Evolutionary conservation across 1,140 invertebrate species (phyloP).

Genomic region (Reticulitermes speratus): DNA sequence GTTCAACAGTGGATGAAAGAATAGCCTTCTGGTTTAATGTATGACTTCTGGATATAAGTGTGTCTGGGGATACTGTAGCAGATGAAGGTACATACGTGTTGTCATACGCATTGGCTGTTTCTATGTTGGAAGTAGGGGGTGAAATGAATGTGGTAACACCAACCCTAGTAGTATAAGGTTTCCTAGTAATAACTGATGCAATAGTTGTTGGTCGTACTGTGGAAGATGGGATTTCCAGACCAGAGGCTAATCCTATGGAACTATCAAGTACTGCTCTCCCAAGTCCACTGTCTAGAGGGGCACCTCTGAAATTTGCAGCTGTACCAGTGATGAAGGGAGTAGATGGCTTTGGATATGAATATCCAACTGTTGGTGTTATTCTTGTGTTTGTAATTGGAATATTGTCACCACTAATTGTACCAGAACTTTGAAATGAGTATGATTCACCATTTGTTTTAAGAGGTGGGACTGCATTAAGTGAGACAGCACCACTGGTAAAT

Average conservation of each 20-base stretch:
- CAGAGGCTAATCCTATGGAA: background rate
- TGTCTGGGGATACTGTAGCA: background rate
- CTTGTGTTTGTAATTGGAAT: background rate
- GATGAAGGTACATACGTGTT: background rate
- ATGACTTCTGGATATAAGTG: background rate
- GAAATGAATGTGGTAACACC: background rate
- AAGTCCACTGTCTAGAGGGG: background rate
- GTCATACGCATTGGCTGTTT: background rate
- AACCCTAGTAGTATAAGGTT: background rate
- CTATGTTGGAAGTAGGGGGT: background rate
- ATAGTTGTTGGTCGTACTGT: background rate
- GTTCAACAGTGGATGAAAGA: background rate
- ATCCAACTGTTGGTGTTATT: background rate
- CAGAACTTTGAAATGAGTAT: too few species aligned
- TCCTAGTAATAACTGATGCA: background rate
- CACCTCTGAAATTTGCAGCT: background rate
- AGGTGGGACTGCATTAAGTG: background rate
- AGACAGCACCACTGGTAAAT: background rate
- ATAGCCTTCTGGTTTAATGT: background rate
- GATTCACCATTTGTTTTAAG: too few species aligned
- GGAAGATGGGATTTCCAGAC: slow-evolving; percentile 2
- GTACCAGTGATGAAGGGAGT: background rate
- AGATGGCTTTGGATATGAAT: background rate
- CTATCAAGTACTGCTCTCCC: background rate
- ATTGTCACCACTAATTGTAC: too few species aligned